Base-by-base conservation (phyloP, 2,888 invertebrate genomes). In the Luffia ferchaultella region DNA sequence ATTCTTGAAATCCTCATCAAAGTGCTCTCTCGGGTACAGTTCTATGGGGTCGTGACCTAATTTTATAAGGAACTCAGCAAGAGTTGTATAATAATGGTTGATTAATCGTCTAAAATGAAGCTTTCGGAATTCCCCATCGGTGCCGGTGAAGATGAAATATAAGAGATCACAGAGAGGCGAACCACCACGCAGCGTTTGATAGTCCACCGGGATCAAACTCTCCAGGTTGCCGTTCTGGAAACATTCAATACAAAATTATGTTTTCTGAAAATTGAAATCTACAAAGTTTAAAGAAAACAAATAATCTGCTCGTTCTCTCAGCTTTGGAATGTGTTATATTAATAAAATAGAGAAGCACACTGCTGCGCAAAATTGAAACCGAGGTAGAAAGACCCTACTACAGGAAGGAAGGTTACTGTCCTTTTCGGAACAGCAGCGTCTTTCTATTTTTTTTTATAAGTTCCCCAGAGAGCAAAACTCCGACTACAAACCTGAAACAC, bases 1-100 rank as follows among this genome's bases (percentile, higher is more conserved):
- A 59, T 49, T 43, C 17, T 43, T 18, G n/a, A 42, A 49, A 43
- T 49, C 49, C 2, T 49, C 43, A 20, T 43, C 43, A 20, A 49
- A 49, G 18, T 49, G 43, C 16, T 20, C 18, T 19, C 20, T 49
- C 15, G 49, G 42, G 18, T 19, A 49, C 16, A 41, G 17, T 19
- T 16, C n/a, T 3, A 43, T 16, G 43, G 49, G 20, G 20, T 49
- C 43, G n/a, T 43, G n/a, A 3, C 42, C 18, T 20, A 49, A 16
- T 7, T n/a, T 19, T 20, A 1, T 19, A 12, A 51, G 42, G 19
- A 42, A 49, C 7, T 16, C 19, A 9, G 43, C 42, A 1, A 49
- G 16, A 42, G 49, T 43, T 16, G 18, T 16, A 44, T 48, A 47
- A 40, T 51, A 51, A 9, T 30, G 16, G n/a, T 51, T 48, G 2